Evolutionary conservation across 2,797 vertebrate genomes (phyloP), one percentile per base, ranked within the genome.

Genomic region (Megaceryle alcyon): DNA sequence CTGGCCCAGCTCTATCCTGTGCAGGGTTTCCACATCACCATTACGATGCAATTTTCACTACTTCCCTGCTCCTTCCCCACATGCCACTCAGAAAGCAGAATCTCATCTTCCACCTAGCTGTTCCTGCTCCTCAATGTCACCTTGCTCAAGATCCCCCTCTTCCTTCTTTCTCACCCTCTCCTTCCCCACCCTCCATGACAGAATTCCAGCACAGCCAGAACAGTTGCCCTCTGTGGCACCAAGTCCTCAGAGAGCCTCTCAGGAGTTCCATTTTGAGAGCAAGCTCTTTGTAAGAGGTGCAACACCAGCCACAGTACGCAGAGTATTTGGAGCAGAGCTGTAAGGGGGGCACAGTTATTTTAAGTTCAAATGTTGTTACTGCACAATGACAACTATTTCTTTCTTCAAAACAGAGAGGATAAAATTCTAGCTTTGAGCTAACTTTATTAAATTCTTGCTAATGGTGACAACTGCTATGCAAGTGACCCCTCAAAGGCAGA

Each of bases 1-100:
- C 86, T 90, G 90, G 93, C 95, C 95, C 81, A 73, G 81, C 94
- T 96, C 54, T 13, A 61, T 37, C 64, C 78, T 80, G 60, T 68
- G 75, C 88, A 90, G 71, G 71, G 65, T 59, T 95, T 92, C 83
- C 83, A 91, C 86, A 94, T 88, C 66, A 92, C 76, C 20, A 0
- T 92, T 94, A 96, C 73, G 31, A 66, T 15, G 90, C 83, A 77
- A 82, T 93, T 92, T 90, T 84, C 80, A 80, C 46, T 13, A 43
- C 17, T 57, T 68, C 48, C 51, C 37, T 20, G 20, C 77, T 91
- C 68, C 75, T 73, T 89, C 35, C 64, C 71, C 72, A 76, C 4
- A 7, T 63, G 77, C 66, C 77, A 86, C 73, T 82, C 57, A 64
- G 29, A 89, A 18, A 64, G 20, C 31, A 86, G 71, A 71, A 65